These are phyloP conservation scores for Cherax quadricarinatus DNA, from an alignment of 1,140 invertebrate genomes.

Conservation along the genomic window DNA sequence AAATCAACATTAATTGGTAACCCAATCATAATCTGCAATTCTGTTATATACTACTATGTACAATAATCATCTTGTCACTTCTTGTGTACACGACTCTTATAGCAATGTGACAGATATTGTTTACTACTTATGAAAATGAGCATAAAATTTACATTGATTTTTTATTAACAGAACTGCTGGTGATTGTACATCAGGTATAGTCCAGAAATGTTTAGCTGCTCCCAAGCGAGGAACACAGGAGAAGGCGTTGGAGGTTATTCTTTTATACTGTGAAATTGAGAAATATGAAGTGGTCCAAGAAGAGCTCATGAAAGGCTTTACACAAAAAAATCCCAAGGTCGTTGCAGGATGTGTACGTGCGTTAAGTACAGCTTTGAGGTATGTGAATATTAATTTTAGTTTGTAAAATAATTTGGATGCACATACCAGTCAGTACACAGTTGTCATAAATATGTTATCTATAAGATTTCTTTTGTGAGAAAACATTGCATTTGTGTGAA, in stretches of 20 bases:
- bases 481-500: no score
- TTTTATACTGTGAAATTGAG: conserved; percentile 98
- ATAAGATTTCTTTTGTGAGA: no score
- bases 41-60: no score
- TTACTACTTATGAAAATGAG: no score
- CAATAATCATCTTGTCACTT: no score
- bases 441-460: no score
- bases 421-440: no score
- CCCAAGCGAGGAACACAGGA: conserved; percentile 95
- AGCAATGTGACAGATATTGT: no score
- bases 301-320: conserved; percentile 93
- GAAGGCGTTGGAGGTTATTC: conserved; percentile 89
- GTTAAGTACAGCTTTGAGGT: conserved; percentile 85
- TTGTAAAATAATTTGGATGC: no score
- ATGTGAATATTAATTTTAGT: conserved; percentile 54
- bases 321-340: conserved; percentile 96
- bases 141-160: neutral
- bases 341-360: conserved; percentile 89
- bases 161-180: conserved; percentile 84
- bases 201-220: conserved; percentile 94
- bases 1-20: no score
- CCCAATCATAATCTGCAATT: no score
- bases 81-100: no score
- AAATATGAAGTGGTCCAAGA: conserved; percentile 94
- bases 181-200: conserved; percentile 92